Conservation (phyloP, 92 coral and sea anemone species). For the Parazoanthus swiftii region DNA sequence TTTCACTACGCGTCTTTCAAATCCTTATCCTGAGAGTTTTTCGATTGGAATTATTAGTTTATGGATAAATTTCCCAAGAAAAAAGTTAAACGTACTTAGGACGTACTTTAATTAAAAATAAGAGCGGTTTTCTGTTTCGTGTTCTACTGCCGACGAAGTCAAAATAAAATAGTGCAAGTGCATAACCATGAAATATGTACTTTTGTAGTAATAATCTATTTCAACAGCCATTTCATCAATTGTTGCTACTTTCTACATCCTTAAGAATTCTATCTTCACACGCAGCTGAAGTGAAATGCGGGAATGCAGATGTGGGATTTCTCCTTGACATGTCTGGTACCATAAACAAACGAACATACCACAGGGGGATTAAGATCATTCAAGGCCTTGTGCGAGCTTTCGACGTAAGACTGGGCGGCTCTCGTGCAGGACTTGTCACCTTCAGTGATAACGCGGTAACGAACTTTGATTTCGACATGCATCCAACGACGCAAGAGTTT, state of each 20-base stretch:
- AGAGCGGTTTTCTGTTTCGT: no score
- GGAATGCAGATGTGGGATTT: slow-evolving; percentile 19
- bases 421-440: slow-evolving; percentile 34
- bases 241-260: no score
- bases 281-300: neutral
- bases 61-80: no score
- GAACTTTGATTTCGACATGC: slow-evolving; percentile 20
- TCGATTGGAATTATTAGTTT: no score
- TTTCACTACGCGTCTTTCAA: no score
- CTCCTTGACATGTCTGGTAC: slow-evolving; percentile 32
- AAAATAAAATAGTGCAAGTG: no score
- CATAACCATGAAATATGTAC: no score
- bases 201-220: neutral
- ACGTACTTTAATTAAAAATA: no score
- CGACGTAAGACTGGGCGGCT: slow-evolving; percentile 25
- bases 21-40: no score
- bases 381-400: slow-evolving; percentile 33
- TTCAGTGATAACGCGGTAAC: slow-evolving; percentile 17
- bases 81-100: no score
- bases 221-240: no score
- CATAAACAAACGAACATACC: slow-evolving; percentile 2
- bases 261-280: neutral
- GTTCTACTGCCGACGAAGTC: no score
- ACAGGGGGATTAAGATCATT: slow-evolving; percentile 4
- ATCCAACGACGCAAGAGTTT: slow-evolving; percentile 10